Percentiles rank a stretch among this genome's conserved stretches.
Conservation (phyloP, 2,113 vertebrate species). For the Ageneiosus marmoratus region DNA sequence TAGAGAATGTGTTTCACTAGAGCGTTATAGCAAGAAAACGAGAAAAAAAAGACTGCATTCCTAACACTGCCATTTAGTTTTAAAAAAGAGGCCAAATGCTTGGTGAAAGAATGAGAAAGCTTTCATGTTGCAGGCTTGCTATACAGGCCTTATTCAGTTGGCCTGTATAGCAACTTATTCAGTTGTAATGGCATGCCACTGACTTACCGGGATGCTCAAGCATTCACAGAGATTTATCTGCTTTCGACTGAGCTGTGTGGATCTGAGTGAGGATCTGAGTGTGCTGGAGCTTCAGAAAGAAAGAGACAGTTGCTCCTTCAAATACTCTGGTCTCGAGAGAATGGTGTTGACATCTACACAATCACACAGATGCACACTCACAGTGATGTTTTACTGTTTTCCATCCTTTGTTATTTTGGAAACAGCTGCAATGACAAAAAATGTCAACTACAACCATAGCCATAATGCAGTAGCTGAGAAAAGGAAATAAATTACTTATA, state of each 20-base stretch:
- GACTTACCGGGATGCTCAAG: conserved; percentile 21
- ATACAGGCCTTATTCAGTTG: conserved; percentile 30
- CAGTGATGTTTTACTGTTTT: not conserved
- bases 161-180: conserved; percentile 32
- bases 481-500: not conserved
- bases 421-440: not conserved
- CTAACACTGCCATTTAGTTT: conserved; percentile 35
- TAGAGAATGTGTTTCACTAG: not conserved
- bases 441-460: conserved; percentile 3
- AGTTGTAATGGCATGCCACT: conserved; percentile 5
- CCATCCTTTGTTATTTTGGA: not conserved
- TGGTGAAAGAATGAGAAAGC: conserved; percentile 28
- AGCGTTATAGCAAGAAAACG: not conserved
- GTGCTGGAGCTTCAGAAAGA: conserved; percentile 29
- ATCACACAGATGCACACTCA: conserved; percentile 29
- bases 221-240: conserved; percentile 27
- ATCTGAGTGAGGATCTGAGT: conserved; percentile 11
- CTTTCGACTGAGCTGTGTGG: conserved; percentile 36
- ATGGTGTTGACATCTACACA: conserved; percentile 46
- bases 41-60: conserved; percentile 17
- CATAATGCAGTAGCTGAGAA: not conserved
- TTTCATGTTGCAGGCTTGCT: conserved; percentile 23
- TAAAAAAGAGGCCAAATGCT: conserved; percentile 11
- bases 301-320: conserved; percentile 58
- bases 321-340: conserved; percentile 52